phyloP scores from a whole-genome alignment of 1,140 invertebrate species.

The Steinernema feltiae region DNA sequence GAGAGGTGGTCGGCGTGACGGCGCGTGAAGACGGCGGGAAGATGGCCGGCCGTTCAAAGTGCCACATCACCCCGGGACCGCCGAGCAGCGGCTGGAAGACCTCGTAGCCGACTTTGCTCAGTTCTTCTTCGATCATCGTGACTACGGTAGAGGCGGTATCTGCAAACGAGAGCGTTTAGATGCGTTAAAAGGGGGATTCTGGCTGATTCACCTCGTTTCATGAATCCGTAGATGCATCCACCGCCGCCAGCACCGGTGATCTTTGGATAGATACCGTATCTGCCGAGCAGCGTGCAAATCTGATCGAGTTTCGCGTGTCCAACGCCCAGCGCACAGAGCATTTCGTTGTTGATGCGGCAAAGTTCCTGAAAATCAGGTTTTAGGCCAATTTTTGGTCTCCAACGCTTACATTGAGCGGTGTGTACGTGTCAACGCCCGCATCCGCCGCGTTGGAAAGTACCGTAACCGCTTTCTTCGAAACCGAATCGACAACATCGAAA shows the following conservation, averaged over 20 bases:
- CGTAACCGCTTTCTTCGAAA: conserved; percentile 50
- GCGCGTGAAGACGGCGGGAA: neutral
- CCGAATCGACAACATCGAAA: conserved; percentile 53
- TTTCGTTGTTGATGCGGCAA: conserved; percentile 77
- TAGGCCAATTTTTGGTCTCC: no score
- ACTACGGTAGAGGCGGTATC: conserved; percentile 52
- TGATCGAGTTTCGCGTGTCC: conserved; percentile 77
- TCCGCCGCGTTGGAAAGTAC: conserved; percentile 43
- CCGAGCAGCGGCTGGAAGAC: no score
- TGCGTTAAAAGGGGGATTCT: conserved; percentile 3
- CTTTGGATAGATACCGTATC: conserved; percentile 71
- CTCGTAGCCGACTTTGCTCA: conserved; percentile 52
- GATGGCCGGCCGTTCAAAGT: no score
- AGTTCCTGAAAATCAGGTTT: conserved; percentile 67
- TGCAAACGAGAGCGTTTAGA: conserved; percentile 29
- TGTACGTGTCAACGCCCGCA: conserved; percentile 50
- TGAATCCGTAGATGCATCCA: conserved; percentile 69
- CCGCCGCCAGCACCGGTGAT: conserved; percentile 88
- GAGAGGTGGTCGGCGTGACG: neutral
- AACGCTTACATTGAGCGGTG: conserved; percentile 54
- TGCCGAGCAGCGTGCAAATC: conserved; percentile 68
- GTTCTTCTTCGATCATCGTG: conserved; percentile 52
- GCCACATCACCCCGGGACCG: no score
- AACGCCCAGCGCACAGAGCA: conserved; percentile 73
- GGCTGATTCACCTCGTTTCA: conserved; percentile 57